Evolutionary conservation across 2,797 vertebrate genomes (phyloP).

Genomic region (Melopsittacus undulatus): DNA sequence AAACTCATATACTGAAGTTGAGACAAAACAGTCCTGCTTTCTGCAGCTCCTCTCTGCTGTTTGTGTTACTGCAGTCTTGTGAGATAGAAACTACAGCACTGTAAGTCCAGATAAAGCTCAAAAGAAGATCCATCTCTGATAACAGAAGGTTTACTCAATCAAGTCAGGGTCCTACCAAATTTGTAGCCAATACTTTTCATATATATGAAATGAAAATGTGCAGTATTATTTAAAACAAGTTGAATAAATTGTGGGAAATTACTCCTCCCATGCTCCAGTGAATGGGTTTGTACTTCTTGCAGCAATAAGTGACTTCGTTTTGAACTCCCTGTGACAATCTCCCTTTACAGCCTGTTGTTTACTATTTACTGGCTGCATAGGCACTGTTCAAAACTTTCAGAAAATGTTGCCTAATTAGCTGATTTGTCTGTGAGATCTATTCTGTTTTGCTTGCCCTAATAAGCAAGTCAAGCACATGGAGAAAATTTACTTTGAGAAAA

Average conservation of each 20-base stretch:
- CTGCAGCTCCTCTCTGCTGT: background rate
- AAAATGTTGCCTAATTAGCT: background rate
- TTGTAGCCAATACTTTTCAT: background rate
- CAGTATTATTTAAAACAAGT: background rate
- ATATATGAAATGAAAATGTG: background rate
- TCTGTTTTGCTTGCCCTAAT: background rate
- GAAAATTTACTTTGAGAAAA: background rate
- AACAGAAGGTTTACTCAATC: background rate
- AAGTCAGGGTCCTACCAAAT: background rate
- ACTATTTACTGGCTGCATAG: background rate
- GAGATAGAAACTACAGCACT: background rate
- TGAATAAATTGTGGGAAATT: background rate
- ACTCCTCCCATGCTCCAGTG: background rate
- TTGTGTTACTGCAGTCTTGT: background rate
- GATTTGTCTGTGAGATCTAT: background rate
- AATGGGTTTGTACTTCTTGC: background rate
- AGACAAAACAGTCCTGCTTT: background rate
- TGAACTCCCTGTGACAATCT: background rate
- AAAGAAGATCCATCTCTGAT: background rate
- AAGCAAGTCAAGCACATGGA: background rate
- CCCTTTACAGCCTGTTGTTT: background rate
- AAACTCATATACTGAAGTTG: background rate
- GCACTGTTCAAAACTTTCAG: background rate
- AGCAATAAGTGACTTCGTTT: background rate
- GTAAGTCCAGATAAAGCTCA: background rate